Conservation (phyloP, 2,797 vertebrate genomes). For the Cichlasoma orientale region DNA sequence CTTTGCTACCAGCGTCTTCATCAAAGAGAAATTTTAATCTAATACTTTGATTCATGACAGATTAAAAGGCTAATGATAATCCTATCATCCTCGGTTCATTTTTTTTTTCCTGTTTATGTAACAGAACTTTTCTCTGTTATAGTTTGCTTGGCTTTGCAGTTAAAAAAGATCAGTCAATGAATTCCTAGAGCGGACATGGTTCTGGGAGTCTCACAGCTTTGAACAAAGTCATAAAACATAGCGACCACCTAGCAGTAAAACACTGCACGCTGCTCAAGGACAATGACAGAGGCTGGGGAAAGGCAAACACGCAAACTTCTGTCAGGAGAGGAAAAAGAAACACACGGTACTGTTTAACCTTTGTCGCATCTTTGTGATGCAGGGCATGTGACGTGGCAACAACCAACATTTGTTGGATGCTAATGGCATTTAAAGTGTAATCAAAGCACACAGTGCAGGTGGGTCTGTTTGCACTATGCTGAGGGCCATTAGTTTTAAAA, state of each 20-base stretch:
- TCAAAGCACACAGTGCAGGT: constrained; percentile 36
- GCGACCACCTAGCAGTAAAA: constrained; percentile 4
- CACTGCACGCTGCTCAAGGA: constrained; percentile 39
- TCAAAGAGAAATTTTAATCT: neutral
- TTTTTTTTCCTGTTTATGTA: neutral
- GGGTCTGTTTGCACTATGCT: constrained; percentile 22
- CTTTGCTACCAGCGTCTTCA: neutral
- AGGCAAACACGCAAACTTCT: constrained; percentile 17
- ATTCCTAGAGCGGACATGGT: neutral
- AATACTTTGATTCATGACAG: neutral
- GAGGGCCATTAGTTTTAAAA: constrained; percentile 28
- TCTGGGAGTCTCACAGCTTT: constrained; percentile 11
- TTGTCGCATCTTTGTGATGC: constrained; percentile 9
- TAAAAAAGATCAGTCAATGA: constrained; percentile 23
- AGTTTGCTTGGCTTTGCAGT: constrained; percentile 9
- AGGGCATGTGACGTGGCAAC: neutral
- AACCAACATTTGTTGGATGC: constrained; percentile 26
- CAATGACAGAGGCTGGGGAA: constrained; percentile 8
- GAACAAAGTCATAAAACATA: constrained; percentile 50
- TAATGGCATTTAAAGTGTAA: constrained; percentile 50
- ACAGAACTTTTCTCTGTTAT: constrained; percentile 20
- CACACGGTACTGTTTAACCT: neutral
- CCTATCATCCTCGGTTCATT: neutral
- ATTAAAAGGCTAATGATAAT: neutral
- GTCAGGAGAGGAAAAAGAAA: constrained; percentile 1